Conservation (phyloP, 2,797 vertebrate species). For the Amblyopsis hoosieri region DNA sequence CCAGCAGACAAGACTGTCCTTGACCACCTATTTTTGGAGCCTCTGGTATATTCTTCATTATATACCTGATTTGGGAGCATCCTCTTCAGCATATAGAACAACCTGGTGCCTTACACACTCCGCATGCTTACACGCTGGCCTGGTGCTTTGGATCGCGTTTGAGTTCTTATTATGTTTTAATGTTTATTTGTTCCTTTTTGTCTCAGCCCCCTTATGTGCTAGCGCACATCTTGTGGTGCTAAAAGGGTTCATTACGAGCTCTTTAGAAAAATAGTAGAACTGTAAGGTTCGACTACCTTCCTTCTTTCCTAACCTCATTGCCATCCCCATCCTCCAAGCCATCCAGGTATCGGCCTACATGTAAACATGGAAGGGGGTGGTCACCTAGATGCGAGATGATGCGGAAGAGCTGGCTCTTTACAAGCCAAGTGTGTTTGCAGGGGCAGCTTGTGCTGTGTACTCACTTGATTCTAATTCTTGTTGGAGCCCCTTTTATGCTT, state of each 20-base stretch:
- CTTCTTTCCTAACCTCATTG: slow-evolving; percentile 41
- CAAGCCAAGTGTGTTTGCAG: slow-evolving; percentile 50
- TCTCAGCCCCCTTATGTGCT: slow-evolving; percentile 71
- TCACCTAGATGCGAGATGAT: slow-evolving; percentile 75
- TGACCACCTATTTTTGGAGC: slow-evolving; percentile 76
- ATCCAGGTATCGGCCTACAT: slow-evolving; percentile 81
- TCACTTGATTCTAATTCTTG: slow-evolving; percentile 40
- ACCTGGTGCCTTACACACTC: slow-evolving; percentile 87
- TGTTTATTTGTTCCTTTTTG: slow-evolving; percentile 27
- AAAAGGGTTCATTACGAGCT: slow-evolving; percentile 56
- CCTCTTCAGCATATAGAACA: slow-evolving; percentile 82
- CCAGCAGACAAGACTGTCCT: slow-evolving; percentile 76
- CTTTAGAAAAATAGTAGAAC: slow-evolving; percentile 55
- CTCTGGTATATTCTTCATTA: slow-evolving; percentile 64
- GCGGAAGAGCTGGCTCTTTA: slow-evolving; percentile 66
- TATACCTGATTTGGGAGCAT: slow-evolving; percentile 74
- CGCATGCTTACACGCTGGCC: slow-evolving; percentile 85
- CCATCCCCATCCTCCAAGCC: slow-evolving; percentile 61
- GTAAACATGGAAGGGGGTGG: slow-evolving; percentile 81
- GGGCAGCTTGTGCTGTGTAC: slow-evolving; percentile 48
- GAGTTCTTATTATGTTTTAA: slow-evolving; percentile 52
- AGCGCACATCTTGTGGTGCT: slow-evolving; percentile 73
- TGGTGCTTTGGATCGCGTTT: slow-evolving; percentile 82
- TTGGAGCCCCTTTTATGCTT: slow-evolving; percentile 50
- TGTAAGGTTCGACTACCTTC: slow-evolving; percentile 52